Percentiles rank a stretch among this genome's conserved stretches.
These are phyloP conservation scores for Numenius arquata DNA, from an alignment of 2,113 vertebrate genomes.

Conservation along the genomic window DNA sequence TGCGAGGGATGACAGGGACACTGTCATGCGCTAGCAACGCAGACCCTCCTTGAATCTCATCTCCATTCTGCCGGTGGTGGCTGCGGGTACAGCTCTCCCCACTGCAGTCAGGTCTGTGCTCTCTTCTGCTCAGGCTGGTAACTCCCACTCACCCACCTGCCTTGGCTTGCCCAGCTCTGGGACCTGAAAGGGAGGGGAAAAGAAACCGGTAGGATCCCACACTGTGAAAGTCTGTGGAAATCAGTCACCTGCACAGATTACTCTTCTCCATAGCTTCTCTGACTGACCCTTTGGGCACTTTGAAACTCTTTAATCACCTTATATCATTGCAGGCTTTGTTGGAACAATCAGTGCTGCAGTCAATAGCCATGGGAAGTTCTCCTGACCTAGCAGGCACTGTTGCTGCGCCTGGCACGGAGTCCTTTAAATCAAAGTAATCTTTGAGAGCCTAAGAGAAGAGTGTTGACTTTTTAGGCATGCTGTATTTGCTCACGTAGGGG, in stretches of 20 bases:
- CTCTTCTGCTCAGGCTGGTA: fast-evolving
- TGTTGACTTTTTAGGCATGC: neutral
- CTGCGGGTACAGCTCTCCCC: neutral
- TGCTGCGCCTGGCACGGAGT: neutral
- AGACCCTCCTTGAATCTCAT: neutral
- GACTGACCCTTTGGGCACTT: neutral
- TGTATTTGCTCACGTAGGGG: neutral
- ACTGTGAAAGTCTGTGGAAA: neutral
- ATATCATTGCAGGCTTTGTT: fast-evolving
- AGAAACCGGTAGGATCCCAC: neutral
- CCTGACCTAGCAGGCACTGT: neutral
- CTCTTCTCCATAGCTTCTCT: neutral
- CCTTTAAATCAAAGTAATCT: neutral
- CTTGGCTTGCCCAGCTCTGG: fast-evolving
- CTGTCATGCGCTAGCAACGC: neutral
- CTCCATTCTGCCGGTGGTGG: neutral
- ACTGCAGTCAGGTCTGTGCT: neutral
- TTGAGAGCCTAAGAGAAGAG: neutral
- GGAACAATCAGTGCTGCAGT: neutral
- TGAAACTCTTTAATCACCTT: neutral
- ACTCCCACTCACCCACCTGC: neutral
- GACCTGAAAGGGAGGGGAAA: neutral
- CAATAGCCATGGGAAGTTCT: neutral
- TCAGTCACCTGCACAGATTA: neutral
- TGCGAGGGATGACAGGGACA: neutral